phyloP scores from a whole-genome alignment of 2,797 vertebrate genomes.

The Knipowitschia caucasica region DNA sequence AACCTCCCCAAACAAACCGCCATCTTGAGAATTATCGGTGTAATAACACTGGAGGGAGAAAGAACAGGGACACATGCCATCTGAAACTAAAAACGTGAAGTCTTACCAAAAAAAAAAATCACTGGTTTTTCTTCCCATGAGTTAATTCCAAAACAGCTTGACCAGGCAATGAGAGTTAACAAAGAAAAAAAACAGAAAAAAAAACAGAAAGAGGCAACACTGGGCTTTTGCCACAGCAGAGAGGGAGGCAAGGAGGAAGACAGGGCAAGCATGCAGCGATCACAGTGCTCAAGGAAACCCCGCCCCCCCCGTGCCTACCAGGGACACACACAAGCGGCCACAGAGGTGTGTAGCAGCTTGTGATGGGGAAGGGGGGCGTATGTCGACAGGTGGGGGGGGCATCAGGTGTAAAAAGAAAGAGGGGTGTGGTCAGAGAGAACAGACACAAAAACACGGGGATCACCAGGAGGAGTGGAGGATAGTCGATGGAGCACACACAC shows the following conservation, averaged over 20 bases:
- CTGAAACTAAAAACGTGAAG: conserved; percentile 39
- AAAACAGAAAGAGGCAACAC: conserved; percentile 65
- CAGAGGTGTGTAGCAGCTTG: conserved; percentile 27
- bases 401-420: background rate
- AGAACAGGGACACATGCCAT: conserved; percentile 52
- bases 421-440: conserved; percentile 68
- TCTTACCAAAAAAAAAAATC: conserved; percentile 58
- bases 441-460: conserved; percentile 32
- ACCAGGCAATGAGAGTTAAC: conserved; percentile 70
- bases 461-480: conserved; percentile 20
- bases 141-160: conserved; percentile 55
- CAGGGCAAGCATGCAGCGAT: conserved; percentile 83
- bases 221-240: conserved; percentile 38
- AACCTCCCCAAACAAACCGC: background rate
- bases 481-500: conserved; percentile 4
- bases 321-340: conserved; percentile 36
- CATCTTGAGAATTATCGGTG: conserved; percentile 3
- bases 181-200: too few relatives aligned
- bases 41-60: conserved; percentile 25
- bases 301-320: conserved; percentile 34
- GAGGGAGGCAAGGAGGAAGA: conserved; percentile 73
- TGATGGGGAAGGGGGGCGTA: conserved; percentile 9
- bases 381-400: background rate
- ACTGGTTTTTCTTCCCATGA: conserved; percentile 54
- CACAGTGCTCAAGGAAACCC: conserved; percentile 58